Base-by-base conservation (phyloP, 2,888 invertebrate genomes). In the Amphipyra tragopoginis region DNA sequence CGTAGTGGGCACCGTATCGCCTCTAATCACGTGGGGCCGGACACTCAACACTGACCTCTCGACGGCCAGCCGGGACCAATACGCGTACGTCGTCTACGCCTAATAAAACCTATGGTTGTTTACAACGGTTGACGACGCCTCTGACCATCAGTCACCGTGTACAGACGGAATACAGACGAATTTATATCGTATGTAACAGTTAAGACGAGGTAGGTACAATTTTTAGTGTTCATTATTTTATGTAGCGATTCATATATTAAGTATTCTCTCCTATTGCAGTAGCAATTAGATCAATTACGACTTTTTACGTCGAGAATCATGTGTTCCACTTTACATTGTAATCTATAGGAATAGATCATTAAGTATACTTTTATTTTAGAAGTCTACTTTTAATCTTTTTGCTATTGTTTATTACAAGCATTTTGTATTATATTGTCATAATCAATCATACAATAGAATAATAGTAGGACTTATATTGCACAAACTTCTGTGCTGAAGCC, bases 1-100 rank as follows among this genome's bases (percentile, higher is more conserved):
- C 89, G 90, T 94, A 76, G 91, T 94, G 76, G 94, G 94, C 86
- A 94, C 94, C 83, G 92, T 94, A 65, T 94, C 94, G 11, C 94
- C 94, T 7, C 89, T 94, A 53, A 89, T 94, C 74, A 92, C 92
- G 21, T 94, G 94, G 94, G 94, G 94, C 70, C 83, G 94, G 63
- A 94, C 93, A 1, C 90, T 94, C 79, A 92, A 94, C 90, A 92
- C 93, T 85, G 93, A 93, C 77, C 77, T 92, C 72, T 90, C 92
- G 29, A 79, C 85, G 39, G 74, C 81, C 40, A 88, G 87, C 60
- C 80, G 76, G 34, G 84, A 90, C 57, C 86, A 89, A 58, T 90
- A 90, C 79, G 91, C 91, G 59, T 93, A 93, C 71, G 89, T 93
- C 65, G 89, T 93, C 51, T 89, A 86, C 76, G 82, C 90, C 42